These are phyloP conservation scores for Clinocottus analis DNA, from an alignment of 2,113 vertebrate species.

Conservation along the genomic window DNA sequence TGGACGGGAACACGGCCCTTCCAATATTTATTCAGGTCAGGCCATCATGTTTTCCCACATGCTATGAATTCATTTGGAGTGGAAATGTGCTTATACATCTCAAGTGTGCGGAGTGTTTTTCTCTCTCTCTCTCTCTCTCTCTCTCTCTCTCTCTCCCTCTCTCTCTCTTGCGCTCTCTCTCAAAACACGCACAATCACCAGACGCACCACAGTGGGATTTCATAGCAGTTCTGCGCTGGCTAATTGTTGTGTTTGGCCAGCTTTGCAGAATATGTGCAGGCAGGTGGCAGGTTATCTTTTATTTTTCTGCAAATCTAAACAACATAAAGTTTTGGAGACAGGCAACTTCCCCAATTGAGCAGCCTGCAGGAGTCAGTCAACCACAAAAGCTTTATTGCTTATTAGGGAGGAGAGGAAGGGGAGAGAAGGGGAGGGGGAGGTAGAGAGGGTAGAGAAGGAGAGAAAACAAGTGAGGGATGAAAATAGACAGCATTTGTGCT, in stretches of 20 bases:
- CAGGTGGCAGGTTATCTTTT: constrained; percentile 69
- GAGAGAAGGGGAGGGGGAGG: not conserved
- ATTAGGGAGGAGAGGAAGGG: constrained; percentile 40
- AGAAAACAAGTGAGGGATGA: constrained; percentile 34
- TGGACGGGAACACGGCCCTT: constrained; percentile 33
- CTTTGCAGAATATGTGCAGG: constrained; percentile 41
- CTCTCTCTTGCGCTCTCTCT: constrained; percentile 11
- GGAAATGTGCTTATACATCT: constrained; percentile 64
- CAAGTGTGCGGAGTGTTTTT: constrained; percentile 38
- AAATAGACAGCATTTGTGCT: constrained; percentile 40
- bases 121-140: not conserved
- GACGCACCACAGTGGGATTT: constrained; percentile 50
- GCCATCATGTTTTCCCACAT: constrained; percentile 55
- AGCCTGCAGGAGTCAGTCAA: constrained; percentile 51
- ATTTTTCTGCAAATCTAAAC: constrained; percentile 68
- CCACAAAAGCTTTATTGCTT: constrained; percentile 66
- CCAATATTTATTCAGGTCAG: constrained; percentile 72
- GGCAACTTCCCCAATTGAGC: constrained; percentile 58
- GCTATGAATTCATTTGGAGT: constrained; percentile 60
- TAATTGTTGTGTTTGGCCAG: constrained; percentile 67
- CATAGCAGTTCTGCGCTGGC: constrained; percentile 45
- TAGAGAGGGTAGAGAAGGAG: constrained; percentile 1
- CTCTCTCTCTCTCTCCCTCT: constrained; percentile 2
- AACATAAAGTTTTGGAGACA: constrained; percentile 66
- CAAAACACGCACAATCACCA: constrained; percentile 17